Conservation (phyloP, 2,797 vertebrate genomes). For the Eidolon dupreanum region DNA sequence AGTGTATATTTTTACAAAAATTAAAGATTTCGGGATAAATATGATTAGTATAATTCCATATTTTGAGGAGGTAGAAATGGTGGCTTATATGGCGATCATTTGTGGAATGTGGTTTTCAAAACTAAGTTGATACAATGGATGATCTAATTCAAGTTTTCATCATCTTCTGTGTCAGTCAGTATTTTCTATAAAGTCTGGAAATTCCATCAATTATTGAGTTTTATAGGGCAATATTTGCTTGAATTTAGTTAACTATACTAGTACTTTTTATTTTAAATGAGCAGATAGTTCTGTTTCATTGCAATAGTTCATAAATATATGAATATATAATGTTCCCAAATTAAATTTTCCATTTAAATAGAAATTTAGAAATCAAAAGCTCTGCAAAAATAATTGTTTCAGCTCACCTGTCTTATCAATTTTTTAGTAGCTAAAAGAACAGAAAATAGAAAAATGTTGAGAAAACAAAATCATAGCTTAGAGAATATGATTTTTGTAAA, state of each 20-base stretch:
- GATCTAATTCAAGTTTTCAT: background rate
- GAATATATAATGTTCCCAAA: background rate
- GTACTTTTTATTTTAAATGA: background rate
- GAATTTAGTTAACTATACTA: background rate
- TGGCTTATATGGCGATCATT: background rate
- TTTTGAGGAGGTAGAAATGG: background rate
- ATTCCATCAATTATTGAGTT: background rate
- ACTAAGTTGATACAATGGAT: background rate
- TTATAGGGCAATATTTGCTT: background rate
- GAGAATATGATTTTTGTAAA: background rate
- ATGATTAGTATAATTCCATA: background rate
- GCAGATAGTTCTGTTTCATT: conserved; percentile 6
- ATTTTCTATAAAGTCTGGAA: background rate
- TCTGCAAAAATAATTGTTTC: conserved; percentile 13
- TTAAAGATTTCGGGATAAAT: background rate
- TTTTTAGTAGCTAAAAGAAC: background rate
- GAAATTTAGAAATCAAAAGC: conserved; percentile 2
- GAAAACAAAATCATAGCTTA: background rate
- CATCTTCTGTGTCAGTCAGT: background rate
- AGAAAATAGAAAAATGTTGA: background rate
- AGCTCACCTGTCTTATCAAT: background rate
- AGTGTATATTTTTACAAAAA: background rate
- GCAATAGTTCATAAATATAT: background rate
- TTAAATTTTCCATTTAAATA: conserved; percentile 40
- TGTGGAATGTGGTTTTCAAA: conserved; percentile 4